Evolutionary conservation across 2,113 vertebrate genomes (phyloP).

Genomic region (Pollachius pollachius): DNA sequence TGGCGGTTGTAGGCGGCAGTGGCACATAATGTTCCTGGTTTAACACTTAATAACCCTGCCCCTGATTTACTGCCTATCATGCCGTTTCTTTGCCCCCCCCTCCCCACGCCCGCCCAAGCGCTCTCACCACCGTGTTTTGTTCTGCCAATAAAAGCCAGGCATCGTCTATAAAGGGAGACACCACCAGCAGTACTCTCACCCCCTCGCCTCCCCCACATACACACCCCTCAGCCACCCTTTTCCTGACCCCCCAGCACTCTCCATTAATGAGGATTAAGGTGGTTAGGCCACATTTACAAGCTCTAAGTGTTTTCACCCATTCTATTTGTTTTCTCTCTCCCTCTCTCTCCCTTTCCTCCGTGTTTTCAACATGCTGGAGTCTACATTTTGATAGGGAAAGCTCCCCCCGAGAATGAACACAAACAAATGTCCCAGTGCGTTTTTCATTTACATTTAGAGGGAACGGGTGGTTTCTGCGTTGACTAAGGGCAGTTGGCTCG

Average conservation of each 20-base stretch:
- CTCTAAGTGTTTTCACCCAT: constrained; percentile 22
- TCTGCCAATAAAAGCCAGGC: constrained; percentile 55
- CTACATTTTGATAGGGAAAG: too few relatives aligned
- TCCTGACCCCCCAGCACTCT: constrained; percentile 32
- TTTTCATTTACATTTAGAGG: too few relatives aligned
- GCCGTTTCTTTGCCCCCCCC: constrained; percentile 24
- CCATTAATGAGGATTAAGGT: constrained; percentile 65
- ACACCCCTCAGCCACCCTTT: background rate
- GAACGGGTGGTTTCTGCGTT: too few relatives aligned
- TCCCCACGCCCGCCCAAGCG: background rate
- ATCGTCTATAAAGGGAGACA: background rate
- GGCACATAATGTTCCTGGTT: constrained; percentile 50
- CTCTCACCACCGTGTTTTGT: constrained; percentile 43
- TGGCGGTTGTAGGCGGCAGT: constrained; percentile 37
- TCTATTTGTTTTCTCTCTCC: background rate
- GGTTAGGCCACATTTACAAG: constrained; percentile 51
- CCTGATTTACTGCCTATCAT: constrained; percentile 59
- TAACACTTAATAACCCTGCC: constrained; percentile 57
- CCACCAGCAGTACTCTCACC: too few relatives aligned
- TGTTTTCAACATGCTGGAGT: constrained; percentile 27
- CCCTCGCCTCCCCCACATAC: constrained; percentile 11
- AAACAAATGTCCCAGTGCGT: background rate
- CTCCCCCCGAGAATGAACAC: constrained; percentile 2
- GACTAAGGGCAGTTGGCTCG: too few relatives aligned
- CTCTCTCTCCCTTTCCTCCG: constrained; percentile 3